phyloP scores from a whole-genome alignment of 2,888 invertebrate genomes.

The Odontothrips loti region DNA sequence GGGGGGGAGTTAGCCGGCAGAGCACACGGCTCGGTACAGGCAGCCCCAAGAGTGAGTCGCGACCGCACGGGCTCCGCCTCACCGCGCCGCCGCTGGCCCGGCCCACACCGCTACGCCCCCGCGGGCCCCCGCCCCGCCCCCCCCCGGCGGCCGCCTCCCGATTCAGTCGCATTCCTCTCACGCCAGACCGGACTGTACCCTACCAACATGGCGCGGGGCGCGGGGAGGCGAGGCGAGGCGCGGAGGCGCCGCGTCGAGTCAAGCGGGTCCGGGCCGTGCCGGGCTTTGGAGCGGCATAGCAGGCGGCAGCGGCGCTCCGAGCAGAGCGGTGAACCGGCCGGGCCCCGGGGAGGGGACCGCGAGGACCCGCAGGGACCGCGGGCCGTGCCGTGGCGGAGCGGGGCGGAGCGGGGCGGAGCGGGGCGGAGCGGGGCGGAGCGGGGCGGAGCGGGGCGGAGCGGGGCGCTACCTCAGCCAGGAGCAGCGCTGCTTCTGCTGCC shows the following conservation, averaged over 20 bases:
- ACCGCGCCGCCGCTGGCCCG: background rate
- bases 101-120: background rate
- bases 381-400: background rate
- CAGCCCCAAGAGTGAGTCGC: background rate
- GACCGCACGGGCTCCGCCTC: slow-evolving; percentile 14
- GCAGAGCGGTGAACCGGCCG: slow-evolving; percentile 15
- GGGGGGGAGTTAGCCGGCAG: slow-evolving; percentile 4
- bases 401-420: too few relatives aligned
- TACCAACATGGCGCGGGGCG: slow-evolving; percentile 2
- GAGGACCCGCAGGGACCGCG: background rate
- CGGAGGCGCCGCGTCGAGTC: background rate
- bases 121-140: slow-evolving; percentile 27
- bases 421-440: background rate
- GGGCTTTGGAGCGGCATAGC: background rate
- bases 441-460: background rate
- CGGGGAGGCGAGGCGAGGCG: background rate
- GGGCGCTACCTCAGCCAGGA: background rate
- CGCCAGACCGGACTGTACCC: background rate
- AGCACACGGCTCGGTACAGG: slow-evolving; percentile 23
- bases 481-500: background rate
- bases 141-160: background rate
- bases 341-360: background rate
- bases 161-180: slow-evolving; percentile 10
- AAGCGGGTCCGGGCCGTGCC: slow-evolving; percentile 2
- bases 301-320: background rate